These are phyloP conservation scores for Lasiommata megera DNA, from an alignment of 2,888 invertebrate genomes.

Conservation along the genomic window DNA sequence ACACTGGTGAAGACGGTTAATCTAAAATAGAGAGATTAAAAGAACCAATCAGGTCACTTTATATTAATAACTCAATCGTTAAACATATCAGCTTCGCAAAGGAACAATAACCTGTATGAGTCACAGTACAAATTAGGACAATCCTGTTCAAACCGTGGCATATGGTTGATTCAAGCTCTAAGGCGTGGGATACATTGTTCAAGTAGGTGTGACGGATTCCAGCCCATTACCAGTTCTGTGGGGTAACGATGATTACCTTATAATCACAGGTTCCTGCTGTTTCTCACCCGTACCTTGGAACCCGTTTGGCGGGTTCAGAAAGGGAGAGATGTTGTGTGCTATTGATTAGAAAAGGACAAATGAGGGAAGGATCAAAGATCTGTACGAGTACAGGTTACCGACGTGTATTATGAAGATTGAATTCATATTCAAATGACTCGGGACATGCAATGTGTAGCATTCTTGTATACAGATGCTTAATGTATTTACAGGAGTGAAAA, in stretches of 20 bases:
- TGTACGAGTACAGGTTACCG: constrained; percentile 23
- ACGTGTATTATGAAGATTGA: constrained; percentile 26
- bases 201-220: constrained; percentile 48
- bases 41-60: no score
- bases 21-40: no score
- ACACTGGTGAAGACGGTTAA: no score
- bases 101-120: background rate
- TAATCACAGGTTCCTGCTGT: constrained; percentile 51
- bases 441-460: constrained; percentile 2
- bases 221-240: constrained; percentile 46
- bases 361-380: constrained; percentile 30
- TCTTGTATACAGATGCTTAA: background rate
- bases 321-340: constrained; percentile 29
- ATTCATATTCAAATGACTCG: constrained; percentile 3
- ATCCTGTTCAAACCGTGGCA: constrained; percentile 16
- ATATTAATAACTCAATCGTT: no score
- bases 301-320: constrained; percentile 40
- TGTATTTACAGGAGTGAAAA: background rate
- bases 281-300: constrained; percentile 55
- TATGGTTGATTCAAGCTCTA: constrained; percentile 9
- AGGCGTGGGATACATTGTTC: constrained; percentile 47
- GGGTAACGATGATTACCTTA: constrained; percentile 51
- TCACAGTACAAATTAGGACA: background rate
- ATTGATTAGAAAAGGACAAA: constrained; percentile 32
- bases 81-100: no score